phyloP scores from a whole-genome alignment of 1,140 invertebrate species.

The Oncopodura yosiiana region DNA sequence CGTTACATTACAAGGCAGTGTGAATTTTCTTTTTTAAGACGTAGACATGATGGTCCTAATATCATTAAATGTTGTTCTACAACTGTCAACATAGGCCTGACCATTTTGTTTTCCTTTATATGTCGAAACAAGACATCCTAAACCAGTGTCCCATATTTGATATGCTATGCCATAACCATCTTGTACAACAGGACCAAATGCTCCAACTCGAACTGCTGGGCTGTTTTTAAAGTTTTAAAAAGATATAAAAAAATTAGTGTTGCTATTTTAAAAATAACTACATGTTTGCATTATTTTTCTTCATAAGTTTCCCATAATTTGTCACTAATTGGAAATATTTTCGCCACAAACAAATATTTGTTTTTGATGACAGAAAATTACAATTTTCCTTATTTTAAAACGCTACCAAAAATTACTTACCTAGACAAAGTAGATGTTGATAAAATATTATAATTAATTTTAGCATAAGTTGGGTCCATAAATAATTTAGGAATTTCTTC shows the following conservation, averaged over 20 bases:
- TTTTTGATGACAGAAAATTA: no score
- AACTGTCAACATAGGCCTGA: constrained; percentile 19
- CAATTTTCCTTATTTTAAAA: no score
- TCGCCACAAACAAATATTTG: no score
- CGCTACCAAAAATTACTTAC: no score
- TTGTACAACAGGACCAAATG: constrained; percentile 82
- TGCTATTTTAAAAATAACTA: no score
- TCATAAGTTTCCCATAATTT: no score
- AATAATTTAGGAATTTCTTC: constrained; percentile 57
- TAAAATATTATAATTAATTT: constrained; percentile 82
- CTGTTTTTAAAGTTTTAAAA: no score
- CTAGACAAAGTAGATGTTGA: constrained; percentile 89
- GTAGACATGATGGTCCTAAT: constrained; percentile 20
- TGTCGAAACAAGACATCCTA: constrained; percentile 24
- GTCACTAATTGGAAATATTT: no score
- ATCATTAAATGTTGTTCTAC: constrained; percentile 24
- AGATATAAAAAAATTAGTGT: no score
- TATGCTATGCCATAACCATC: constrained; percentile 81
- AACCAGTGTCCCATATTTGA: constrained; percentile 33
- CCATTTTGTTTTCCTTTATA: constrained; percentile 29
- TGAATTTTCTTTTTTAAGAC: no score
- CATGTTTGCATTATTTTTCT: no score
- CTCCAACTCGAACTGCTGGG: constrained; percentile 74
- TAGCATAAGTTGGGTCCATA: constrained; percentile 65
- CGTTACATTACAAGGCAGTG: no score